These are phyloP conservation scores for Intellagama lesueurii DNA, from an alignment of 2,797 vertebrate species.

Conservation along the genomic window DNA sequence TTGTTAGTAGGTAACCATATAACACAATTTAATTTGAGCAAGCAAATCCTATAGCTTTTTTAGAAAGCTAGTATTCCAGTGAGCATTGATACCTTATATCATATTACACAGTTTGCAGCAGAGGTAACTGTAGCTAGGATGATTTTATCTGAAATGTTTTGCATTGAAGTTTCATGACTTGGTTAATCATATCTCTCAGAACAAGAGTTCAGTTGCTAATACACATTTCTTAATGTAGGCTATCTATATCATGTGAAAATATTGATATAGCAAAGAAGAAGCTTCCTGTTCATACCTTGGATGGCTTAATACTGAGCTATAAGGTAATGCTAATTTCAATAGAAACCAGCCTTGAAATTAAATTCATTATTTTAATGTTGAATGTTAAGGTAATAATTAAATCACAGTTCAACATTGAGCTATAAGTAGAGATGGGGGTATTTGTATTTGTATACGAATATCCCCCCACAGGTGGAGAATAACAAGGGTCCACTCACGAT, in stretches of 20 bases:
- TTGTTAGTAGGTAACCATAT: background rate
- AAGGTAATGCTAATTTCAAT: constrained; percentile 81
- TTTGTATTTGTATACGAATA: no score
- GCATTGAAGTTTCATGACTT: background rate
- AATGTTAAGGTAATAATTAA: background rate
- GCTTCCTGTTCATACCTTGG: constrained; percentile 93
- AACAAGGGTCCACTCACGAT: no score
- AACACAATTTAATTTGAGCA: background rate
- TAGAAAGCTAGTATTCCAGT: background rate
- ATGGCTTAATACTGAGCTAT: constrained; percentile 93
- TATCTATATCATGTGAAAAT: constrained; percentile 92
- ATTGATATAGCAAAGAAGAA: constrained; percentile 92
- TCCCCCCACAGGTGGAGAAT: no score
- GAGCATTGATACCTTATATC: background rate
- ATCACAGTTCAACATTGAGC: no score
- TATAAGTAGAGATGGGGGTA: background rate
- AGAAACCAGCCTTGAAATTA: constrained; percentile 24
- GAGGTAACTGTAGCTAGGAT: background rate
- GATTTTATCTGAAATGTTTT: constrained; percentile 21
- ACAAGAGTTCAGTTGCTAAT: background rate
- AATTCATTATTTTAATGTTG: background rate
- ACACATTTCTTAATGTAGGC: constrained; percentile 74
- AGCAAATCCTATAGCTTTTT: background rate
- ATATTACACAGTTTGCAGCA: background rate
- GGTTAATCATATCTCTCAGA: background rate